These are phyloP conservation scores for Pelodiscus sinensis DNA, from an alignment of 2,113 vertebrate genomes.

Conservation along the genomic window DNA sequence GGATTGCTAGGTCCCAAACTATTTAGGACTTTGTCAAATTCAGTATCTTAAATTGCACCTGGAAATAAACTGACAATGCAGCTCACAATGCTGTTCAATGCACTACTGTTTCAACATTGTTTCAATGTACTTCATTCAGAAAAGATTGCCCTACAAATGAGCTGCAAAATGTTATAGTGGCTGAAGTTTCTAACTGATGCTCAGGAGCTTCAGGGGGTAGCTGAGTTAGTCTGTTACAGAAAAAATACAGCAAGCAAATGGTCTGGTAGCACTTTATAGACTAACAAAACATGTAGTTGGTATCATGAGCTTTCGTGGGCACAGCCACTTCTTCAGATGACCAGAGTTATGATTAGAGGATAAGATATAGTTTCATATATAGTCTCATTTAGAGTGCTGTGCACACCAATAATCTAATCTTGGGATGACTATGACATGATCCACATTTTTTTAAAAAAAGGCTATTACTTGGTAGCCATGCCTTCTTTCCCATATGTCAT, in stretches of 20 bases:
- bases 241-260: no score
- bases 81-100: no score
- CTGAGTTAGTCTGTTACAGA: no score
- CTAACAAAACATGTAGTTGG: no score
- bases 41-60: neutral
- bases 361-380: neutral
- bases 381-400: accelerated
- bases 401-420: neutral
- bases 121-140: neutral
- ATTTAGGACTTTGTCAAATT: neutral
- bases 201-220: no score
- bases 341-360: no score
- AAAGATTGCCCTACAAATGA: accelerated
- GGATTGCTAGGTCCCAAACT: neutral
- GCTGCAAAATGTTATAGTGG: neutral
- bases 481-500: neutral
- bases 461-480: neutral
- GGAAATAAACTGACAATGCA: neutral
- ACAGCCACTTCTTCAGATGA: no score
- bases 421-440: neutral
- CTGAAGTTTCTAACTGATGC: accelerated
- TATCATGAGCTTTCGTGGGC: no score
- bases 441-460: neutral
- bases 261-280: no score
- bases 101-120: neutral